phyloP scores from a whole-genome alignment of 2,113 vertebrate genomes.

The Cyanoderma ruficeps region DNA sequence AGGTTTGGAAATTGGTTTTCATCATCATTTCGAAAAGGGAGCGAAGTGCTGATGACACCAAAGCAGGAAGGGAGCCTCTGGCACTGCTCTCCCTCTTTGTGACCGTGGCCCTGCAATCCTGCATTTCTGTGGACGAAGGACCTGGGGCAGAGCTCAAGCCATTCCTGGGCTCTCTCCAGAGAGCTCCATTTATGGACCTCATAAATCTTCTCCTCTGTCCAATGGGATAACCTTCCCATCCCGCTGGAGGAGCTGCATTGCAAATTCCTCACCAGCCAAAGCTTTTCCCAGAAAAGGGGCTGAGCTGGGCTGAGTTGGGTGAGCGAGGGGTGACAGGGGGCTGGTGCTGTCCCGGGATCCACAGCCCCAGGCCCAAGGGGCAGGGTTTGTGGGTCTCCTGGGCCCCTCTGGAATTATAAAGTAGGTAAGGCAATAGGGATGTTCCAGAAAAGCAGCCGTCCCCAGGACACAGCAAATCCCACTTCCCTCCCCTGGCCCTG shows the following conservation, averaged over 20 bases:
- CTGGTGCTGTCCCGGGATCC: not conserved
- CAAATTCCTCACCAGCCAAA: not conserved
- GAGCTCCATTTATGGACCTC: not conserved
- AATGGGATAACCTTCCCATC: not conserved
- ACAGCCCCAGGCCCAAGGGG: no score
- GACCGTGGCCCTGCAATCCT: not conserved
- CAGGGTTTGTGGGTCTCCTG: accelerated
- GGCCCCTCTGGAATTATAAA: not conserved
- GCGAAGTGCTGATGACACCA: not conserved
- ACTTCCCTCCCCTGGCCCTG: accelerated
- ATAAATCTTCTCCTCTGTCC: conserved; percentile 2
- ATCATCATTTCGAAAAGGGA: not conserved
- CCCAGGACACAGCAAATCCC: not conserved
- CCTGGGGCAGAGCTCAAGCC: not conserved
- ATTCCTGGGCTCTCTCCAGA: not conserved
- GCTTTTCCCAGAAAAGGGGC: not conserved
- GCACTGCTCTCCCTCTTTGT: not conserved
- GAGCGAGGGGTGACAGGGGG: not conserved
- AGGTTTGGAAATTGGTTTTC: conserved; percentile 44
- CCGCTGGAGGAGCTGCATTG: not conserved
- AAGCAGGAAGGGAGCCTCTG: not conserved
- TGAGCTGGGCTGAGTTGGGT: no score
- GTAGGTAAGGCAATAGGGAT: not conserved
- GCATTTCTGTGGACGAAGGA: not conserved
- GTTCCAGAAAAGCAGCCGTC: not conserved